Base-by-base conservation (phyloP, 2,888 invertebrate genomes). In the Ormyrus thymus region DNA sequence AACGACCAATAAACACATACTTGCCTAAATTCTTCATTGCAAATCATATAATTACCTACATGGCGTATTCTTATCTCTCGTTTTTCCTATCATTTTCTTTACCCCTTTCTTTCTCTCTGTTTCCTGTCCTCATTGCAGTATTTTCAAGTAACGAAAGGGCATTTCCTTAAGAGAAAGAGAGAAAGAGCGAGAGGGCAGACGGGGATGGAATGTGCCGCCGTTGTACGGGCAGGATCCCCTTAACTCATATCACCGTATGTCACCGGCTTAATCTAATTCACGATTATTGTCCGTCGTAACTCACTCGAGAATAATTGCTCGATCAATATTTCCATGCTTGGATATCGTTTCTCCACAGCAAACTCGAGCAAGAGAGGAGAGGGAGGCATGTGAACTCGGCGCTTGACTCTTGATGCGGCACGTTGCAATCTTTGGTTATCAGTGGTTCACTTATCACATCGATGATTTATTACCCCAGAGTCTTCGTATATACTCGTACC, bases 171-270 rank as follows among this genome's bases (percentile, higher is more conserved):
- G 50, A 10, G n/a, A 56, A 48, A 73, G 55, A 55, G 46, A 50
- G 15, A 56, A 6, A 46, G 55, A 51, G 62, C 29, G 29, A 29
- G 29, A 29, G 1, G 29, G 1, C 1, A 29, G 29, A 29, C 29
- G 45, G 48, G 1, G 50, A 0, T 6, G n/a, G 43, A 46, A 29
- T 50, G 48, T n/a, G 55, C 62, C 53, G 46, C 51, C 72, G 6
- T 6, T 56, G 11, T 8, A 43, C 15, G 58, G 50, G 58, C 56
- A 58, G 45, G 59, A 68, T 61, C 68, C 77, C 76, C 82, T 77
- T 82, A 86, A 87, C 86, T 88, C 87, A 86, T 87, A 87, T 88
- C 88, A 86, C 84, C 87, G 81, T 85, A 86, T 87, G 87, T 88
- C 87, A 87, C 85, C 78, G 84, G 86, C 86, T 86, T 86, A 87